Conservation (phyloP, 2,797 vertebrate species). For the Champsocephalus esox region DNA sequence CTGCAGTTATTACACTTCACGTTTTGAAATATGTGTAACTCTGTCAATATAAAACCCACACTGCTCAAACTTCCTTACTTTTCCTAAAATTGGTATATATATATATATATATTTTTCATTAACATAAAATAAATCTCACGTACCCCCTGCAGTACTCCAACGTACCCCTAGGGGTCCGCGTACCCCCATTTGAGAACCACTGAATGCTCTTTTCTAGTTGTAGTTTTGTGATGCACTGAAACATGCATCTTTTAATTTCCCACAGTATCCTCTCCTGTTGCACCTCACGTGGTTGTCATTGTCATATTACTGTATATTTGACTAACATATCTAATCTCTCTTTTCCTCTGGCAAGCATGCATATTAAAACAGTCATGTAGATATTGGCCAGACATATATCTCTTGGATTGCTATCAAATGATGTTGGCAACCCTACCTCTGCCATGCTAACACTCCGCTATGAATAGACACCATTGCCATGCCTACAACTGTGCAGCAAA, state of each 20-base stretch:
- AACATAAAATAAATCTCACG: too few species aligned
- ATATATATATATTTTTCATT: too few species aligned
- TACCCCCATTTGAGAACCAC: too few species aligned
- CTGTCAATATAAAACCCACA: too few species aligned
- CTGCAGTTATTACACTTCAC: too few species aligned
- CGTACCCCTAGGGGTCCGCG: too few species aligned
- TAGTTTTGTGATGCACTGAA: neutral
- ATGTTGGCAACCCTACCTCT: slow-evolving; percentile 30
- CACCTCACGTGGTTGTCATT: neutral
- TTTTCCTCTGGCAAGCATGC: neutral
- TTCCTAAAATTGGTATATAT: too few species aligned
- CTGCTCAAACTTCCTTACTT: too few species aligned
- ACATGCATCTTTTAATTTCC: neutral
- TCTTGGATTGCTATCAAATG: slow-evolving; percentile 45
- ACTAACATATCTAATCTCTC: slow-evolving; percentile 1
- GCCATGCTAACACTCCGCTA: slow-evolving; percentile 48
- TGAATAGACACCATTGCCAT: slow-evolving; percentile 57
- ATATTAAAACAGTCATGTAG: slow-evolving; percentile 16
- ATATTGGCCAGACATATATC: slow-evolving; percentile 21
- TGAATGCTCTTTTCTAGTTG: too few species aligned
- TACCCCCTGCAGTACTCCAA: too few species aligned
- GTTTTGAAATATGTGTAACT: too few species aligned
- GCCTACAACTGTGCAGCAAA: slow-evolving; percentile 25
- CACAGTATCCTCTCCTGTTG: neutral
- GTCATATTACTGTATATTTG: neutral